Base-by-base conservation (phyloP, 2,888 invertebrate species). In the Brachyptera putata region DNA sequence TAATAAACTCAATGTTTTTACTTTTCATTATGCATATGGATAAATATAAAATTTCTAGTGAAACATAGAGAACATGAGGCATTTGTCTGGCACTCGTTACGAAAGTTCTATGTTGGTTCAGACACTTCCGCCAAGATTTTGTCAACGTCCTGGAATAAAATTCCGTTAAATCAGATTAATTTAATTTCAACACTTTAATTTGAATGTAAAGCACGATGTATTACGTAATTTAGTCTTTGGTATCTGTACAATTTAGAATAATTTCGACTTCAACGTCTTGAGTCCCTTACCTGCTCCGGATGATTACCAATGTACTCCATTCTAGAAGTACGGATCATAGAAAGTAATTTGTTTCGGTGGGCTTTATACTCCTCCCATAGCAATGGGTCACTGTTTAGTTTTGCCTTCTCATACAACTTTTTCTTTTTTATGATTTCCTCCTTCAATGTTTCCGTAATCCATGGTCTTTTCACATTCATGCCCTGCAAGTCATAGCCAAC, bases 311-410 rank as follows among this genome's bases (percentile, higher is more conserved):
- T 75, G 70, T 79, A 79, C 65, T 78, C 77, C 68, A 77, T 73
- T 62, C 80, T 79, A 1, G 82, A 81, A 55, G 76, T 74, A 61
- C 78, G 77, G 66, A 82, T 80, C 71, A 82, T 73, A 50, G 77
- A 75, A 43, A 77, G 78, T 66, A 83, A 82, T 68, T 80, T 81
- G 66, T 81, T 80, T 49, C 81, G 76, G 67, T 82, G 82, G 48
- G 78, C 77, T 68, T 80, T 79, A 68, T 79, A 83, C 56, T 76
- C 75, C 9, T 79, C 77, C 75, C 82, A 82, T 63, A 81, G 78
- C 13, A 77, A 76, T 61, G 79, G 77, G 56, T 76, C 76, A 65
- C 79, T 79, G n/a, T 74, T 70, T 53, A 68, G 69, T 68, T 76
- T 76, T 2, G 79, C 78, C 34, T 69, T 68, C 37, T 77, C 76